Base-by-base conservation (phyloP, 2,888 invertebrate species). In the Myopa tessellatipennis region DNA sequence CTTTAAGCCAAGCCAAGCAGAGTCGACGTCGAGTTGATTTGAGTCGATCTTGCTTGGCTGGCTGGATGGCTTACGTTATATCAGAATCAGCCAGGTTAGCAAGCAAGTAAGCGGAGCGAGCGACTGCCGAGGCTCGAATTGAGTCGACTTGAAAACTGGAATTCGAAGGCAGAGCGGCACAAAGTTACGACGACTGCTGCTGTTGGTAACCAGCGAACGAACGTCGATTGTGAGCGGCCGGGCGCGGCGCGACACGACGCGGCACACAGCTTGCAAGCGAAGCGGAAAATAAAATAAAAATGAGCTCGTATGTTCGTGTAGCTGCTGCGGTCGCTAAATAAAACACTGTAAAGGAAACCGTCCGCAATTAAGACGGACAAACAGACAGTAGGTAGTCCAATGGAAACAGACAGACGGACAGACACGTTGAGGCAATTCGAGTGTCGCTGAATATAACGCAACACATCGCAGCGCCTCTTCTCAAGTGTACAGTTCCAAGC, bases 111-210 rank as follows among this genome's bases (percentile, higher is more conserved):
- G 8, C 36, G 63, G 34, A n/a, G 55, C 45, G 34, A n/a, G 55
- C 45, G 36, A 5, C 63, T 65, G 70, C 12, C 70, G 61, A 16
- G 60, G 69, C 73, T 68, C 52, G 50, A 40, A 61, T 58, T 50
- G 60, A 26, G 14, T 50, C 50, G 36, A 60, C 63, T 77, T 77
- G 38, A 74, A 74, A 74, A 76, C 65, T 76, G 78, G 76, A 72
- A 75, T 72, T 78, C 52, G 76, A 78, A 76, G 76, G 76, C 72
- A 78, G 72, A 61, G 52, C 67, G n/a, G 63, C 14, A 38, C 65
- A 16, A 34, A 65, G 65, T 38, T 65, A 45, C 65, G 67, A 58
- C 36, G 34, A 16, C n/a, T 60, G 40, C 52, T 38, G 71, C 26
- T 40, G 58, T 60, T 72, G 72, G 34, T 12, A 36, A n/a, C 55